Evolutionary conservation across 2,888 invertebrate genomes (phyloP).

Genomic region (Laothoe populi): DNA sequence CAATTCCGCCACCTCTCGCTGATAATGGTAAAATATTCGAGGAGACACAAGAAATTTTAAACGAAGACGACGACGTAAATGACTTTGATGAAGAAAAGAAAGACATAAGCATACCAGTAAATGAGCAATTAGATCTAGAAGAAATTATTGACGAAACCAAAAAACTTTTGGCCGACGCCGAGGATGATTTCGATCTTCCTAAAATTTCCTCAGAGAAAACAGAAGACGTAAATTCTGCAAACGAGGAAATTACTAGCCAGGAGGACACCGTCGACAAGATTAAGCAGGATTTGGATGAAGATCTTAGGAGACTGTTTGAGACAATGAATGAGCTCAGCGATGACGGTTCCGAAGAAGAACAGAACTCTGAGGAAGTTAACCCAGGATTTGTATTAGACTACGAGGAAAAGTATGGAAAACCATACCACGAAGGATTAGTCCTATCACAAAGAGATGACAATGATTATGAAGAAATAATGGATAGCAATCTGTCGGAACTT

Average conservation of each 20-base stretch:
- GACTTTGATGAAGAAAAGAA: conserved; percentile 34
- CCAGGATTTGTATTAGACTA: conserved; percentile 40
- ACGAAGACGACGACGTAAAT: conserved; percentile 34
- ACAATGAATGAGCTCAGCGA: conserved; percentile 55
- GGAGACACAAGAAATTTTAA: conserved; percentile 45
- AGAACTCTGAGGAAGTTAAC: conserved; percentile 33
- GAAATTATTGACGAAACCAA: conserved; percentile 35
- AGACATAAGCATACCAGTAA: conserved; percentile 28
- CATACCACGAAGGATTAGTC: conserved; percentile 42
- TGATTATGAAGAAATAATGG: conserved; percentile 46
- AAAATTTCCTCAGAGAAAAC: background rate
- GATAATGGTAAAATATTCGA: conserved; percentile 44
- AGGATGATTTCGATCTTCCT: conserved; percentile 16
- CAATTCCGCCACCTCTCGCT: conserved; percentile 34
- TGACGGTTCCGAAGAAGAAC: conserved; percentile 36
- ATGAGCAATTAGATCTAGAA: conserved; percentile 32
- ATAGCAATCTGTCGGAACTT: conserved; percentile 44
- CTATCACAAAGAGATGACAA: conserved; percentile 39
- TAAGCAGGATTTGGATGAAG: conserved; percentile 57
- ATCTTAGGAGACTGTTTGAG: conserved; percentile 59
- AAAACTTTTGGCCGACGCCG: conserved; percentile 30
- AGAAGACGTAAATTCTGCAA: conserved; percentile 31
- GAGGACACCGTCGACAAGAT: conserved; percentile 56
- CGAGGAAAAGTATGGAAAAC: conserved; percentile 46
- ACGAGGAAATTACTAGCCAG: conserved; percentile 34